Percentiles rank a stretch among this genome's conserved stretches.
Conservation (phyloP, 2,113 vertebrate species). For the Mormoops blainvillei region DNA sequence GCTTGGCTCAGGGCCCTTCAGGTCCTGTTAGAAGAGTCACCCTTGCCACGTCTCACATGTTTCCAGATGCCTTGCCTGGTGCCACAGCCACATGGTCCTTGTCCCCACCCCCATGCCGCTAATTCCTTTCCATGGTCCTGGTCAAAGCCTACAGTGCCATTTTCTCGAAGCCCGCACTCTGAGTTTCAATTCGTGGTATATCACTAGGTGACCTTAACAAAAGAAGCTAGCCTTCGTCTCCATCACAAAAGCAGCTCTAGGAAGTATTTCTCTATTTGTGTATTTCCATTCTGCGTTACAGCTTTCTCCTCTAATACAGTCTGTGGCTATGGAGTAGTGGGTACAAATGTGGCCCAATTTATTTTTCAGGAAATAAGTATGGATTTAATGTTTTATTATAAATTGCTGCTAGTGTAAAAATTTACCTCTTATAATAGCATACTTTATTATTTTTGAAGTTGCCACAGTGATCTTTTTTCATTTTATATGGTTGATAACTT, state of each 20-base stretch:
- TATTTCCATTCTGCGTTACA: conserved; percentile 3
- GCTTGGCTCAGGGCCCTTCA: background rate
- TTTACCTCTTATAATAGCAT: conserved; percentile 51
- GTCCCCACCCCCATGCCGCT: accelerated
- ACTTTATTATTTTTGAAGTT: conserved; percentile 68
- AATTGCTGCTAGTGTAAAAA: conserved; percentile 51
- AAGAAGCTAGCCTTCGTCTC: background rate
- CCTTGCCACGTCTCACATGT: background rate
- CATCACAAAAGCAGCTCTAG: conserved; percentile 9
- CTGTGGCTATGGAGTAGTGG: conserved; percentile 29
- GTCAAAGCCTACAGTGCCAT: background rate
- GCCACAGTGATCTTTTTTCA: conserved; percentile 47
- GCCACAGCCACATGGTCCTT: background rate
- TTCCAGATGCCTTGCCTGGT: background rate
- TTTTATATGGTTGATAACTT: conserved; percentile 58
- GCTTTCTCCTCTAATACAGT: conserved; percentile 4
- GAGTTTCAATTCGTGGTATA: background rate
- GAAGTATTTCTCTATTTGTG: conserved; percentile 49
- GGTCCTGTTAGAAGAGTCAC: background rate
- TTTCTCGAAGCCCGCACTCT: background rate
- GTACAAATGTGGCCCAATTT: conserved; percentile 43
- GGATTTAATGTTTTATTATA: conserved; percentile 63
- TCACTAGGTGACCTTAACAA: background rate
- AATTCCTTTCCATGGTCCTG: background rate
- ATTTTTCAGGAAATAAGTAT: conserved; percentile 59